Evolutionary conservation across 2,888 invertebrate species (phyloP).

Genomic region (Spodoptera littoralis): DNA sequence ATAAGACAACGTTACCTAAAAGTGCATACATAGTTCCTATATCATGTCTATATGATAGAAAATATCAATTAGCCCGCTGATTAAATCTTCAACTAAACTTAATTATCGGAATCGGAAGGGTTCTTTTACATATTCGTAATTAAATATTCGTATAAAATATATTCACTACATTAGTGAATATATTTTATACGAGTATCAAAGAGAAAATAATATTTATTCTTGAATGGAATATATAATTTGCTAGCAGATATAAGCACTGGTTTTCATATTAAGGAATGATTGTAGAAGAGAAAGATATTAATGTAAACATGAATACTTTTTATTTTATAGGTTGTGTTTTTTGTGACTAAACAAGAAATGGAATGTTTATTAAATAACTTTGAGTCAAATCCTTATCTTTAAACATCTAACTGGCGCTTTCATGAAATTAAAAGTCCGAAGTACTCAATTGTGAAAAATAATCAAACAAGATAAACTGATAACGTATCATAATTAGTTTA

Average conservation of each 20-base stretch:
- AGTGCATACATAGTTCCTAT: too few relatives aligned
- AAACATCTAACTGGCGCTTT: neutral
- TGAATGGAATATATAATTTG: too few relatives aligned
- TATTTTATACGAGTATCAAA: conserved; percentile 6
- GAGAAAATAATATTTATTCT: neutral
- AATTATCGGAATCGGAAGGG: conserved; percentile 20
- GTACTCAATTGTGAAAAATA: neutral
- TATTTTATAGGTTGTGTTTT: neutral
- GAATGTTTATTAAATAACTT: too few relatives aligned
- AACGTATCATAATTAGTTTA: conserved; percentile 10
- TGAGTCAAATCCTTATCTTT: too few relatives aligned
- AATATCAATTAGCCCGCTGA: neutral
- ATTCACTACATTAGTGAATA: too few relatives aligned
- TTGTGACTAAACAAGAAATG: too few relatives aligned
- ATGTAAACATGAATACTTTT: neutral
- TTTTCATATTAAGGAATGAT: too few relatives aligned
- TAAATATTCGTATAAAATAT: too few relatives aligned
- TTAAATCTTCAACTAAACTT: conserved; percentile 15
- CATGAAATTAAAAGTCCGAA: conserved; percentile 1
- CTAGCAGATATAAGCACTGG: too few relatives aligned
- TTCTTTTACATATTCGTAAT: conserved; percentile 22
- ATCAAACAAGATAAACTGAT: conserved; percentile 11
- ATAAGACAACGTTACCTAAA: too few relatives aligned
- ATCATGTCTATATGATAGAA: neutral
- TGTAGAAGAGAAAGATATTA: too few relatives aligned